Percentiles rank a stretch among this genome's conserved stretches.
These are phyloP conservation scores for Tetrapedia diversipes DNA, from an alignment of 2,888 invertebrate genomes.

Conservation along the genomic window DNA sequence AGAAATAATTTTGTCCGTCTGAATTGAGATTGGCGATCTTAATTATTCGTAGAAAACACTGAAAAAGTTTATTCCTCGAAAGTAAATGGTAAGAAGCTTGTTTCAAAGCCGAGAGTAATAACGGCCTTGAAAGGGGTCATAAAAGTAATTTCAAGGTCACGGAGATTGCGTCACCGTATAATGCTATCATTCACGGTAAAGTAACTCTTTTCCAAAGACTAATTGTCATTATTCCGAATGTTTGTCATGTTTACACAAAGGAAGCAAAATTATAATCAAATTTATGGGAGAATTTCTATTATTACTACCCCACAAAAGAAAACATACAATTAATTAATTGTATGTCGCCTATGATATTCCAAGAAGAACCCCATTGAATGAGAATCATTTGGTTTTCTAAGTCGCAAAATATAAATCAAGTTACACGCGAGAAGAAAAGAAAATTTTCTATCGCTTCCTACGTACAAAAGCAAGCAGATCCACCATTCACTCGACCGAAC, in stretches of 20 bases:
- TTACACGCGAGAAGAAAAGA: not conserved
- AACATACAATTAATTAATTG: not conserved
- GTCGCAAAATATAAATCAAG: conserved; percentile 16
- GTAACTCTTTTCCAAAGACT: conserved; percentile 1
- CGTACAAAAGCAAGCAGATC: conserved; percentile 25
- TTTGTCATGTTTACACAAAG: not conserved
- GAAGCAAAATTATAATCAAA: not conserved
- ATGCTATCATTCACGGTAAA: conserved; percentile 13
- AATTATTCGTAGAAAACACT: too few relatives aligned
- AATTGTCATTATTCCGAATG: not conserved
- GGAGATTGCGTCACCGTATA: conserved; percentile 14
- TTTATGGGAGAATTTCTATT: not conserved
- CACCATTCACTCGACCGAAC: conserved; percentile 40
- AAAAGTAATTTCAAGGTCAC: conserved; percentile 27
- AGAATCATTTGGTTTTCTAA: not conserved
- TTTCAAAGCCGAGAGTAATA: not conserved
- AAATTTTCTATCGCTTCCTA: conserved; percentile 31
- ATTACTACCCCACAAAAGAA: not conserved
- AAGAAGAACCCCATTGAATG: not conserved
- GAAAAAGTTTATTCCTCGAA: too few relatives aligned
- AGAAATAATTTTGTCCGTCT: too few relatives aligned
- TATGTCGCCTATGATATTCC: not conserved
- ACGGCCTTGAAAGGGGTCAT: conserved; percentile 25
- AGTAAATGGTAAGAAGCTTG: not conserved
- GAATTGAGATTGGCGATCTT: too few relatives aligned